Evolutionary conservation across 64 coral and sea anemone species (phyloP).

Genomic region (Montipora capricornis): DNA sequence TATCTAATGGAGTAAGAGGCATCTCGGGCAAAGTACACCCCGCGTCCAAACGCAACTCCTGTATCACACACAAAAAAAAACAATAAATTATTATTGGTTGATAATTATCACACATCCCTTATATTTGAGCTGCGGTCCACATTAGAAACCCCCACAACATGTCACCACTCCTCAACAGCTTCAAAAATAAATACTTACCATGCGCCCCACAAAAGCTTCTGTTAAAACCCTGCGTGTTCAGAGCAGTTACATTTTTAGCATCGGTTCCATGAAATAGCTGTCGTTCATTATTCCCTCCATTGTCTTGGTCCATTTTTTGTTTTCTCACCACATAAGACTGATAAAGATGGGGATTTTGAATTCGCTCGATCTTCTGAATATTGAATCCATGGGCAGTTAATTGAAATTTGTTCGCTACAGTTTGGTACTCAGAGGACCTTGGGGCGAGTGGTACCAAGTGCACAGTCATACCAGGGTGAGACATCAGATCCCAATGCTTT

Average conservation of each 20-base stretch:
- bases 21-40: slow-evolving; percentile 74
- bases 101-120: no score
- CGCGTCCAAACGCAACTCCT: background rate
- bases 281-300: slow-evolving; percentile 12
- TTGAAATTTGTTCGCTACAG: background rate
- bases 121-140: no score
- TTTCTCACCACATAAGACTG: slow-evolving; percentile 7
- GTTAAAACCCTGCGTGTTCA: slow-evolving; percentile 41
- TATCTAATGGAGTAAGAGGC: slow-evolving; percentile 39
- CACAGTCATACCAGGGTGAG: background rate
- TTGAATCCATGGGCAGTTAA: background rate
- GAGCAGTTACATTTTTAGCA: background rate
- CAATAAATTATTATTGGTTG: no score
- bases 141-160: no score
- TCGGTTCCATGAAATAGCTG: slow-evolving; percentile 28
- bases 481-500: background rate
- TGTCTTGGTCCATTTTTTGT: slow-evolving; percentile 15
- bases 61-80: background rate
- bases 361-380: slow-evolving; percentile 4
- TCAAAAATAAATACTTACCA: background rate
- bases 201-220: slow-evolving; percentile 9
- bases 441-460: background rate
- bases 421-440: background rate
- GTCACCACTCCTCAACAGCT: no score
- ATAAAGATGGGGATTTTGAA: slow-evolving; percentile 50